phyloP scores from a whole-genome alignment of 2,888 invertebrate genomes.

The Doris montereyensis region DNA sequence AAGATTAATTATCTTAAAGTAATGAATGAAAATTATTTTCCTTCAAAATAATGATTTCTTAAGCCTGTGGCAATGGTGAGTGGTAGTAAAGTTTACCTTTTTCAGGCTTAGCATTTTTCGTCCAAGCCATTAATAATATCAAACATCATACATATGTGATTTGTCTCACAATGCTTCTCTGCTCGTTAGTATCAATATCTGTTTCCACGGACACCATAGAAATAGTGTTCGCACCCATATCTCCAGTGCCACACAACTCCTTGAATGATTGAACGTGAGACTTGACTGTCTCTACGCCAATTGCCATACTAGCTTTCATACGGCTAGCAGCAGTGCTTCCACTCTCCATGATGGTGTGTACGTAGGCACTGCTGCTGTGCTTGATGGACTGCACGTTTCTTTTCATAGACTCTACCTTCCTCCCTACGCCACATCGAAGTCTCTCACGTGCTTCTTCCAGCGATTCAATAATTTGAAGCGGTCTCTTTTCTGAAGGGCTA shows the following conservation, averaged over 20 bases:
- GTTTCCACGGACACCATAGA: conserved; percentile 67
- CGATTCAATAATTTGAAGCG: conserved; percentile 57
- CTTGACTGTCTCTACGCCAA: conserved; percentile 68
- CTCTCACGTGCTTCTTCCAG: conserved; percentile 63
- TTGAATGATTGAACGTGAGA: conserved; percentile 67
- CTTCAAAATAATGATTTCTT: no score
- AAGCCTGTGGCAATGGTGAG: no score
- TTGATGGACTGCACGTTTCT: conserved; percentile 54
- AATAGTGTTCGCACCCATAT: conserved; percentile 67
- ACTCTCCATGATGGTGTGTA: conserved; percentile 61
- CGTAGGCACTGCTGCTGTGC: conserved; percentile 58
- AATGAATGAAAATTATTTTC: no score
- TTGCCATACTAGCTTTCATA: conserved; percentile 62
- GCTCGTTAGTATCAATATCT: conserved; percentile 64
- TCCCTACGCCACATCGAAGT: conserved; percentile 58
- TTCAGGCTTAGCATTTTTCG: no score
- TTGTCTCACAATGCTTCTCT: conserved; percentile 55
- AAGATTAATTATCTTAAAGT: no score
- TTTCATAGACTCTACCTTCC: conserved; percentile 60
- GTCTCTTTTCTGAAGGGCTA: conserved; percentile 44
- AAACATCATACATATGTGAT: conserved; percentile 57
- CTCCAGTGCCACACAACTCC: conserved; percentile 69
- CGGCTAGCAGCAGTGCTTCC: conserved; percentile 61
- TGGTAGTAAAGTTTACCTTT: no score
- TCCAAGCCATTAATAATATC: no score